Evolutionary conservation across 2,888 invertebrate genomes (phyloP), one percentile per base, ranked within the genome.

Genomic region (Tetrapedia diversipes): DNA sequence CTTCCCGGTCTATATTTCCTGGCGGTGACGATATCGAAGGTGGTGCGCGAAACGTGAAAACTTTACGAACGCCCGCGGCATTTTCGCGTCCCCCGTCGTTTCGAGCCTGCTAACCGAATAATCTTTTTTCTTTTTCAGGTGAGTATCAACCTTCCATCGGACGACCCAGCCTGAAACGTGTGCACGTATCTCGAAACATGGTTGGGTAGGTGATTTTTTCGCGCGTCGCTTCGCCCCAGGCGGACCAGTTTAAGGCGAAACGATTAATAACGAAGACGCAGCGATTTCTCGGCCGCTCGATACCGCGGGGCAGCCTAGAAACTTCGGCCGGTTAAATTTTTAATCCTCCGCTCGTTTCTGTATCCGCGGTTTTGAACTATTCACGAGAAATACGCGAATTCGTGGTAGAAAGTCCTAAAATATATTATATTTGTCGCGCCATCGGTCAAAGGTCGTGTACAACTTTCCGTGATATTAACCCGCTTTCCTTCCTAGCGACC

Each of bases 251-350:
- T 69, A 70, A 79, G 73, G 72, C 29, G 53, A 60, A 41, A 45
- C 73, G 72, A 73, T 83, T 79, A 82, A 85, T 80, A 83, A 82
- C 80, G 56, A 68, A 71, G 27, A 39, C 16, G 24, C 6, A 78
- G 86, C 86, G 86, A 87, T 89, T 89, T 88, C 88, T 89, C 87
- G 87, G 82, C 69, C 82, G 75, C 39, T 81, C 73, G 75, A 83
- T 90, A 89, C 90, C 88, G n/a, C n/a, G 86, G 86, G 88, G 81
- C 70, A 86, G 82, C 85, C 64, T 86, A 85, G 87, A 87, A 90
- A 90, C 90, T 90, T 91, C 88, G 87, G 88, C 87, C 85, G 89
- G 89, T 87, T 90, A 87, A 90, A 91, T 91, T 90, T 91, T 91
- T 91, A 89, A 91, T 75, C 63, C 76, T n/a, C 65, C 73, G 73